Evolutionary conservation across 2,113 vertebrate genomes (phyloP).

Genomic region (Salvelinus sp.): DNA sequence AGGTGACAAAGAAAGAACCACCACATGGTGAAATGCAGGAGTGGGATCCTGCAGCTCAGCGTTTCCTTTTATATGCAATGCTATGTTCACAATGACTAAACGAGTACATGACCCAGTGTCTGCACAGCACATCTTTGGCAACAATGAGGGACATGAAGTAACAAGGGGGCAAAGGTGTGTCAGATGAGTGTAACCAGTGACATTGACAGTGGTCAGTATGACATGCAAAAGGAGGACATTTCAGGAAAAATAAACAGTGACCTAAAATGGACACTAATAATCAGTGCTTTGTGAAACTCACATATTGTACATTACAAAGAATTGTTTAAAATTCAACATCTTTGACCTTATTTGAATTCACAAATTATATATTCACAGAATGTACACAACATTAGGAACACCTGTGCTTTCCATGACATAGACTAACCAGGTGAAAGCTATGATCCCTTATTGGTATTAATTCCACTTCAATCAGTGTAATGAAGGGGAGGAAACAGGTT

Average conservation of each 20-base stretch:
- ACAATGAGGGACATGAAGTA: background rate
- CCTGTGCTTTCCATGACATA: no score
- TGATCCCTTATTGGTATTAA: no score
- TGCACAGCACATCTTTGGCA: slow-evolving; percentile 9
- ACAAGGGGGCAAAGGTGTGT: slow-evolving; percentile 38
- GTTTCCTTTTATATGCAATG: slow-evolving; percentile 50
- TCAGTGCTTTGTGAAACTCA: background rate
- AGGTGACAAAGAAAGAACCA: slow-evolving; percentile 64
- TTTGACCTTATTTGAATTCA: no score
- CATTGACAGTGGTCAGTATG: slow-evolving; percentile 60
- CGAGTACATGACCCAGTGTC: slow-evolving; percentile 14
- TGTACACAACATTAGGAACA: no score
- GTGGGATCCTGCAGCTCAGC: slow-evolving; percentile 17
- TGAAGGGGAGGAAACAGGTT: no score
- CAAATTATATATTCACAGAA: no score
- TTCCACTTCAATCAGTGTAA: no score
- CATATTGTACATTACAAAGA: no score
- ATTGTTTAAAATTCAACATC: no score
- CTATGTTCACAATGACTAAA: slow-evolving; percentile 6
- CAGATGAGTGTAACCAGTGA: slow-evolving; percentile 19
- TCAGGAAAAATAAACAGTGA: background rate
- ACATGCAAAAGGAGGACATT: slow-evolving; percentile 36
- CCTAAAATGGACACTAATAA: background rate
- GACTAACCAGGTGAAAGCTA: no score
- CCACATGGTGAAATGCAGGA: slow-evolving; percentile 58